Evolutionary conservation across 2,113 vertebrate species (phyloP).

Genomic region (Lanius collurio): DNA sequence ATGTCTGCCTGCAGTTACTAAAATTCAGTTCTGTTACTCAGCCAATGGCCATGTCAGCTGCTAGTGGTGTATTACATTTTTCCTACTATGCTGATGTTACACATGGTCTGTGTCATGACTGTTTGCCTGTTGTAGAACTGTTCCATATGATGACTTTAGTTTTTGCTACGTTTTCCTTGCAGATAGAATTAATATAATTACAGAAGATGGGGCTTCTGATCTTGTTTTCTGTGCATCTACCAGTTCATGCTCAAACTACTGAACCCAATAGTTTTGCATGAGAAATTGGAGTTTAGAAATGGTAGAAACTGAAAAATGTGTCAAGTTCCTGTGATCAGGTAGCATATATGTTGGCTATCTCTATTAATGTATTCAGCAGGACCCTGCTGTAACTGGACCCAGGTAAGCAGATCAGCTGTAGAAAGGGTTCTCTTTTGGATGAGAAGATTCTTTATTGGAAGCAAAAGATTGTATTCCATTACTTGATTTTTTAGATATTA

Average conservation of each 20-base stretch:
- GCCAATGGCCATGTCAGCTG: background rate
- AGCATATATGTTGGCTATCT: background rate
- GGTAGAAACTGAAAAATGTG: background rate
- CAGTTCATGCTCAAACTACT: background rate
- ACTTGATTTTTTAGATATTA: background rate
- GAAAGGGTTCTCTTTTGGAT: background rate
- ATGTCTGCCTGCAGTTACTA: background rate
- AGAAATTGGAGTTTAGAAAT: background rate
- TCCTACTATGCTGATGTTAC: background rate
- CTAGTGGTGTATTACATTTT: background rate
- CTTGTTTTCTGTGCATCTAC: background rate
- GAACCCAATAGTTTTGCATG: background rate
- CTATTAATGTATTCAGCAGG: background rate
- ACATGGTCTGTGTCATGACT: background rate
- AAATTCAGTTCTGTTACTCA: background rate
- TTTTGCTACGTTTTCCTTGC: background rate
- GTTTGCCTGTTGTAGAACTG: background rate
- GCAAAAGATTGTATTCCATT: background rate
- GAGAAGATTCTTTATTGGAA: background rate
- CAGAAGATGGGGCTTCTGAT: background rate
- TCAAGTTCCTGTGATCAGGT: background rate
- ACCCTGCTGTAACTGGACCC: background rate
- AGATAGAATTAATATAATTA: background rate
- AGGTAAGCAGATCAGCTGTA: background rate
- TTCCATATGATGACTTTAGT: background rate